Percentiles rank a stretch among this genome's conserved stretches.
Conservation (phyloP, 2,113 vertebrate genomes). For the Anoplopoma fimbria region DNA sequence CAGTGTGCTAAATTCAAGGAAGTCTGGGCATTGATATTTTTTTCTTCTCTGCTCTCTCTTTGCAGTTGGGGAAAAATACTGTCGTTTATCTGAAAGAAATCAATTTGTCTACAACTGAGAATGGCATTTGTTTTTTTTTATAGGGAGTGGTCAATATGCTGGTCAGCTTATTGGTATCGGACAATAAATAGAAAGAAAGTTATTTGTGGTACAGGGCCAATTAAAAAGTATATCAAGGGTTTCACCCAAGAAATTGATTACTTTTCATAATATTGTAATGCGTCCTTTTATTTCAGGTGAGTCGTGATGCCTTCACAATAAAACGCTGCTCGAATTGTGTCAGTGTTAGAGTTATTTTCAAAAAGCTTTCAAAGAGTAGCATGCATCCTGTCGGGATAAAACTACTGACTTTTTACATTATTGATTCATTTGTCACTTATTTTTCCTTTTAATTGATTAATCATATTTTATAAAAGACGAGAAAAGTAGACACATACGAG, state of each 20-base stretch:
- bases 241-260: neutral
- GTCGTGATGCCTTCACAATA: neutral
- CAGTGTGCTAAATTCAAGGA: constrained; percentile 80
- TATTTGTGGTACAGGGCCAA: neutral
- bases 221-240: neutral
- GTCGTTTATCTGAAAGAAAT: constrained; percentile 56
- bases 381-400: neutral
- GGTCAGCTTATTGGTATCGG: neutral
- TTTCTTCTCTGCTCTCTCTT: constrained; percentile 56
- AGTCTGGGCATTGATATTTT: constrained; percentile 76
- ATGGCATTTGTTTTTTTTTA: constrained; percentile 36
- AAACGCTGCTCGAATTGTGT: neutral
- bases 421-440: neutral
- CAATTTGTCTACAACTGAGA: constrained; percentile 35
- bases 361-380: neutral
- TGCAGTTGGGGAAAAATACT: constrained; percentile 45
- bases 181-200: constrained; percentile 21
- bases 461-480: neutral
- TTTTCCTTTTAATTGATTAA: neutral
- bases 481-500: neutral
- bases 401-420: too few species aligned
- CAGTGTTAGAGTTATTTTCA: neutral
- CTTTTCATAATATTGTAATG: neutral
- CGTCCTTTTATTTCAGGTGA: neutral
- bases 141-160: neutral